phyloP scores from a whole-genome alignment of 2,888 invertebrate genomes.

The Quadroppia sp. region DNA sequence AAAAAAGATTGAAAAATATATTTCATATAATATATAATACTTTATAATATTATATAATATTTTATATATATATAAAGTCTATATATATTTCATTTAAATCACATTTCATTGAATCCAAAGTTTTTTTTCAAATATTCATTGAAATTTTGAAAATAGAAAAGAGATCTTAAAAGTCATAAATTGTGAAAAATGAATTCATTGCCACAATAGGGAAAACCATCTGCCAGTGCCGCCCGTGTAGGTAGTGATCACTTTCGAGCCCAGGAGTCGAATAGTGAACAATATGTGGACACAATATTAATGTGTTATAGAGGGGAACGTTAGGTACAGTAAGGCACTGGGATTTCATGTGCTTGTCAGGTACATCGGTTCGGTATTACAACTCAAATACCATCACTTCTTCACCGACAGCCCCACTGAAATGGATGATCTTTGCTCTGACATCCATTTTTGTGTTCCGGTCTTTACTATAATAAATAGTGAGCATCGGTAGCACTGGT shows the following conservation, averaged over 20 bases:
- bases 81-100: too few species aligned
- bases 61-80: too few species aligned
- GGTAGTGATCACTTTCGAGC: conserved; percentile 3
- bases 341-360: conserved; percentile 12
- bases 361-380: conserved; percentile 23
- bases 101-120: too few species aligned
- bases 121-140: conserved; percentile 8
- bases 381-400: background rate
- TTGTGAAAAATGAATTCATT: conserved; percentile 14
- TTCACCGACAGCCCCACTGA: background rate
- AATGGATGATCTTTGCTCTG: conserved; percentile 3
- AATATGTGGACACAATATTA: conserved; percentile 8
- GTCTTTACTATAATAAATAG: background rate
- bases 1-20: background rate
- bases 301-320: conserved; percentile 1
- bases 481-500: conserved; percentile 6
- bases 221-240: conserved; percentile 22
- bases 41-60: background rate
- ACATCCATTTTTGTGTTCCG: background rate
- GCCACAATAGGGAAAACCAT: conserved; percentile 5
- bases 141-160: background rate
- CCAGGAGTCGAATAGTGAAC: background rate
- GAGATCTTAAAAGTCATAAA: conserved; percentile 6
- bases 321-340: background rate
- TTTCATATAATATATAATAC: background rate